A percentile compares a stretch with the other conserved stretches of the same genome.
phyloP scores from a whole-genome alignment of 2,888 invertebrate genomes.

The Peribatodes rhomboidaria region DNA sequence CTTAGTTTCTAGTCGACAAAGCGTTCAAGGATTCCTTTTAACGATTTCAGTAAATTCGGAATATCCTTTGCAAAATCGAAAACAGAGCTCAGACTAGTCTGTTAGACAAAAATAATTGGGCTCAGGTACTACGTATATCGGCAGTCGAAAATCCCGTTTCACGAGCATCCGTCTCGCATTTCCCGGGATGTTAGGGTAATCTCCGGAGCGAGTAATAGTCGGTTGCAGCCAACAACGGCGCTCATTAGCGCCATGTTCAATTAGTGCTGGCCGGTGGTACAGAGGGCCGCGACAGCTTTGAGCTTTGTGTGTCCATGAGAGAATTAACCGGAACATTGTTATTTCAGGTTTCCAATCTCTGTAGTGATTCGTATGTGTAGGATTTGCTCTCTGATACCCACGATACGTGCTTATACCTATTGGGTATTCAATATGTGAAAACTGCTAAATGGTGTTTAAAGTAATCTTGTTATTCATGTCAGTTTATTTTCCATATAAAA shows the following conservation, averaged over 20 bases:
- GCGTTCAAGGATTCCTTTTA: too few species aligned
- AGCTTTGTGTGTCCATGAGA: slow-evolving; percentile 54
- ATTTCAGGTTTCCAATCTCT: slow-evolving; percentile 45
- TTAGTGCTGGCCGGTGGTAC: slow-evolving; percentile 75
- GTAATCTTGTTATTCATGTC: too few species aligned
- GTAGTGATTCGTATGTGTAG: too few species aligned
- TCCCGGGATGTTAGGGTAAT: slow-evolving; percentile 74
- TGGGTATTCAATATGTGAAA: too few species aligned
- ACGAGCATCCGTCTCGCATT: slow-evolving; percentile 65
- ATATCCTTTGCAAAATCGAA: too few species aligned
- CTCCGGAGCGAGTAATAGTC: slow-evolving; percentile 79
- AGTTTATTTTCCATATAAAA: too few species aligned
- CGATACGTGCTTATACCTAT: neutral
- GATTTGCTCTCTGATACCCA: neutral
- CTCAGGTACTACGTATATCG: slow-evolving; percentile 30
- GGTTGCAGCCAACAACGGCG: slow-evolving; percentile 81
- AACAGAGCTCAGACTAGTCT: neutral
- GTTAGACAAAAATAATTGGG: neutral
- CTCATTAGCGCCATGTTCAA: slow-evolving; percentile 86
- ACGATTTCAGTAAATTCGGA: too few species aligned
- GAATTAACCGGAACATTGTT: slow-evolving; percentile 55
- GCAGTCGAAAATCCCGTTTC: slow-evolving; percentile 62
- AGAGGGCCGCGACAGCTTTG: slow-evolving; percentile 49
- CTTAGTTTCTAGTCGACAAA: too few species aligned
- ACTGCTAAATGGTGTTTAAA: too few species aligned